phyloP scores from a whole-genome alignment of 2,888 invertebrate genomes.

The Phengaris arion region DNA sequence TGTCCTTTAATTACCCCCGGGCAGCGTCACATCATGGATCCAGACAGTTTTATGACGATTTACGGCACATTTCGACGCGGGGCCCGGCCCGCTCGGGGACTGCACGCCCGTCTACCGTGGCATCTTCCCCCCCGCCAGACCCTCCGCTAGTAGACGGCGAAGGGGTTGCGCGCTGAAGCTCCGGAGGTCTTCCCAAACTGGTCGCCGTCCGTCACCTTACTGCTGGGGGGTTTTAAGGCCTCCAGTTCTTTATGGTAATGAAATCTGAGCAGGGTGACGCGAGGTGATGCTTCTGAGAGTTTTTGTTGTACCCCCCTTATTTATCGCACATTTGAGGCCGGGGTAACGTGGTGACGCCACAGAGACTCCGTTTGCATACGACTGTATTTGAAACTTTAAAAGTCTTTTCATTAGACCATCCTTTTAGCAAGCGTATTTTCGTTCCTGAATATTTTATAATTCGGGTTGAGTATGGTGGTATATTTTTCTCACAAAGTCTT shows the following conservation, averaged over 20 bases:
- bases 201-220: slow-evolving; percentile 53
- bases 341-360: slow-evolving; percentile 42
- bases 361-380: slow-evolving; percentile 19
- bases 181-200: slow-evolving; percentile 39
- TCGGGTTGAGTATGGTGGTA: background rate
- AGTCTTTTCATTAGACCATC: slow-evolving; percentile 23
- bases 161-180: slow-evolving; percentile 31
- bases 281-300: slow-evolving; percentile 76
- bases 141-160: slow-evolving; percentile 31
- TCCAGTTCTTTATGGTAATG: slow-evolving; percentile 80
- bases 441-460: background rate
- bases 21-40: slow-evolving; percentile 85
- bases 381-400: slow-evolving; percentile 22
- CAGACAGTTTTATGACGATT: slow-evolving; percentile 86
- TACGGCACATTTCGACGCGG: slow-evolving; percentile 76
- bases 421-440: background rate
- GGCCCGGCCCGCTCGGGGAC: slow-evolving; percentile 63
- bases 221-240: slow-evolving; percentile 76
- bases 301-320: slow-evolving; percentile 77
- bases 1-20: slow-evolving; percentile 81
- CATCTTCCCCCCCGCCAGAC: slow-evolving; percentile 41
- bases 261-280: slow-evolving; percentile 80
- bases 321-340: slow-evolving; percentile 76
- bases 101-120: slow-evolving; percentile 53
- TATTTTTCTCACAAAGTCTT: background rate